A percentile compares a stretch with the other conserved stretches of the same genome.
phyloP scores from a whole-genome alignment of 2,113 vertebrate genomes.

The Calidris pugnax region DNA sequence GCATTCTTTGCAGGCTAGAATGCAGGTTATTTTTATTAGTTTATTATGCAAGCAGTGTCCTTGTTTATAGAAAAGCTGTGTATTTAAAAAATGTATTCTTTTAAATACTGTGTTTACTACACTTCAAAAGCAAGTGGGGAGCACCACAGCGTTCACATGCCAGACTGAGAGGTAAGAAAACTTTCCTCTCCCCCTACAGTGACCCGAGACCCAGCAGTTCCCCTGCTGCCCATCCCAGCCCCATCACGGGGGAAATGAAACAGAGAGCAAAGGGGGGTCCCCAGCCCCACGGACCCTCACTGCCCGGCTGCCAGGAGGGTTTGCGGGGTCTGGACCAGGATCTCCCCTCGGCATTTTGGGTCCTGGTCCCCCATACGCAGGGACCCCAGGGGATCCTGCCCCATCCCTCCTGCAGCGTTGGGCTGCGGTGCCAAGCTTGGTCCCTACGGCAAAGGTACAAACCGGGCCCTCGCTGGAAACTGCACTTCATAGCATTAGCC shows the following conservation, averaged over 20 bases:
- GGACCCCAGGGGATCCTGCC: accelerated
- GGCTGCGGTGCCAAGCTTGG: background rate
- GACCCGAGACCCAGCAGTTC: background rate
- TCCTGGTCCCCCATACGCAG: accelerated
- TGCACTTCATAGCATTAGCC: background rate
- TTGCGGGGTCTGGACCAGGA: background rate
- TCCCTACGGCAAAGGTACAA: background rate
- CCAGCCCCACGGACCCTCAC: accelerated
- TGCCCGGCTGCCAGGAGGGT: background rate
- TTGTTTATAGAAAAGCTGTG: slow-evolving; percentile 59
- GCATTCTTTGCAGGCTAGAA: slow-evolving; percentile 66
- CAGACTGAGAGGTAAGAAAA: background rate
- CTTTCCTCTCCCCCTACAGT: accelerated
- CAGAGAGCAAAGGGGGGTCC: background rate
- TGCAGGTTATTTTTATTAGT: slow-evolving; percentile 72
- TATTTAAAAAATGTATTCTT: slow-evolving; percentile 40
- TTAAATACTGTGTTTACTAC: slow-evolving; percentile 38
- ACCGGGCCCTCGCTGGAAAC: background rate
- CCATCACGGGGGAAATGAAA: accelerated
- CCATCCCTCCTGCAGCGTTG: background rate
- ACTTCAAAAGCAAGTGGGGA: background rate
- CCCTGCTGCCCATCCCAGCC: background rate
- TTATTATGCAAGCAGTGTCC: slow-evolving; percentile 65
- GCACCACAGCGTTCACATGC: background rate
- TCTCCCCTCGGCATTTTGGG: background rate